A percentile compares a stretch with the other conserved stretches of the same genome.
Evolutionary conservation across 2,888 invertebrate genomes (phyloP).

Genomic region (Thecophora atra): DNA sequence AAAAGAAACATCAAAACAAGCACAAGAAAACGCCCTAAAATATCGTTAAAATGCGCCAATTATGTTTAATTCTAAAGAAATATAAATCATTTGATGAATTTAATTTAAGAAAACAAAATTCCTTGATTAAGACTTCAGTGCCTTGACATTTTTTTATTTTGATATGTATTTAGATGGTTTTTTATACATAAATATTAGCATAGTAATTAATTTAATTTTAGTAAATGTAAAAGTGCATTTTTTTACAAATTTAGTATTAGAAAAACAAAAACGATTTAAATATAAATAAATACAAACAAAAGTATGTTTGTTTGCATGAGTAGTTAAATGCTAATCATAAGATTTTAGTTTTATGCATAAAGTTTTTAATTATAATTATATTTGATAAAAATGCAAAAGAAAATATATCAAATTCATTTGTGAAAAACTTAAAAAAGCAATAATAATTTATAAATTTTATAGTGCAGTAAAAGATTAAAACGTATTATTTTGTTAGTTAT

Average conservation of each 20-base stretch:
- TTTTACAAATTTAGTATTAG: constrained; percentile 21
- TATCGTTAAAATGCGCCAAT: not conserved
- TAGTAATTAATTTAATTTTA: constrained; percentile 6
- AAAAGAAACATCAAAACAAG: no score
- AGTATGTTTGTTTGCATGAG: not conserved
- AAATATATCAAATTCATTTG: no score
- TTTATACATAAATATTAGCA: constrained; percentile 38
- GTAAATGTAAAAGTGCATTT: constrained; percentile 26
- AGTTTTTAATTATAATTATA: no score
- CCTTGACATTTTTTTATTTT: constrained; percentile 16
- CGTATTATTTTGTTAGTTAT: constrained; percentile 31
- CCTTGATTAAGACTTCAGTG: constrained; percentile 34
- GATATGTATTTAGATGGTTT: constrained; percentile 25
- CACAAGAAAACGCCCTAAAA: no score
- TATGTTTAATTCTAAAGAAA: constrained; percentile 8
- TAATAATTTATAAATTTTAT: no score
- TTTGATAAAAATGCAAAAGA: no score
- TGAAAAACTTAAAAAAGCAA: no score
- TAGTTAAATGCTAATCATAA: constrained; percentile 5
- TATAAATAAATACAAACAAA: not conserved
- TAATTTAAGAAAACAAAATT: not conserved
- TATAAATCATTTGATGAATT: not conserved
- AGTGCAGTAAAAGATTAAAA: not conserved
- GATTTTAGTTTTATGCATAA: no score
- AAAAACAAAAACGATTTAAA: constrained; percentile 10